phyloP scores from a whole-genome alignment of 2,113 vertebrate species.

The Perca schrenkii region DNA sequence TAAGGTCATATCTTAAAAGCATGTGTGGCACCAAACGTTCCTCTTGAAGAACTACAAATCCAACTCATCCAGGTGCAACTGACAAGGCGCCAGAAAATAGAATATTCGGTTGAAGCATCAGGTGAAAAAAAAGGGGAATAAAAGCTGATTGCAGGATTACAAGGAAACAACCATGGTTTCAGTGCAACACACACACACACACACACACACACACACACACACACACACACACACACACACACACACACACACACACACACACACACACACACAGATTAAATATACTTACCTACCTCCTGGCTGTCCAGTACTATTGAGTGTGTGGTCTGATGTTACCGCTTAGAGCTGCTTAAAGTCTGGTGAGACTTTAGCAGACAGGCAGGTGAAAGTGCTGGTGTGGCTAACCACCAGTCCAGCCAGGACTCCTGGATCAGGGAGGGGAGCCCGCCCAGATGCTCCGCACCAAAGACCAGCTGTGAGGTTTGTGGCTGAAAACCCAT shows the following conservation, averaged over 20 bases:
- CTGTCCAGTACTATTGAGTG: conserved; percentile 53
- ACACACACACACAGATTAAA: conserved; percentile 6
- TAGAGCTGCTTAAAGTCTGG: conserved; percentile 51
- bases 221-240: conserved; percentile 22
- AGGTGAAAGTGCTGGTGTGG: conserved; percentile 70
- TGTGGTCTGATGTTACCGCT: conserved; percentile 66
- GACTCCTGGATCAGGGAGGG: conserved; percentile 48
- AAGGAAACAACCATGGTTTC: not conserved
- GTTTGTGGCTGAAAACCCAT: conserved; percentile 66
- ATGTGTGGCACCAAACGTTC: not conserved
- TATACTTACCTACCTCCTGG: conserved; percentile 56
- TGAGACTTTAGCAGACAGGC: conserved; percentile 43
- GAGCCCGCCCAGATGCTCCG: conserved; percentile 56
- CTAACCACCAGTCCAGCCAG: conserved; percentile 67
- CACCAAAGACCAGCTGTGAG: conserved; percentile 68
- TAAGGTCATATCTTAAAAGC: not conserved
- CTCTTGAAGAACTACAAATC: conserved; percentile 43
- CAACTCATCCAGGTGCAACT: conserved; percentile 24
- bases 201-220: conserved; percentile 19
- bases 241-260: conserved; percentile 27
- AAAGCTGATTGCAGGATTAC: not conserved
- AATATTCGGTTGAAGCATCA: not conserved
- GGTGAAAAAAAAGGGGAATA: not conserved
- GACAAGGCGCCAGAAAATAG: conserved; percentile 24
- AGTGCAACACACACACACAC: conserved; percentile 16